Conservation (phyloP, 1,140 invertebrate species). For the Anagrus nilaparvatae region DNA sequence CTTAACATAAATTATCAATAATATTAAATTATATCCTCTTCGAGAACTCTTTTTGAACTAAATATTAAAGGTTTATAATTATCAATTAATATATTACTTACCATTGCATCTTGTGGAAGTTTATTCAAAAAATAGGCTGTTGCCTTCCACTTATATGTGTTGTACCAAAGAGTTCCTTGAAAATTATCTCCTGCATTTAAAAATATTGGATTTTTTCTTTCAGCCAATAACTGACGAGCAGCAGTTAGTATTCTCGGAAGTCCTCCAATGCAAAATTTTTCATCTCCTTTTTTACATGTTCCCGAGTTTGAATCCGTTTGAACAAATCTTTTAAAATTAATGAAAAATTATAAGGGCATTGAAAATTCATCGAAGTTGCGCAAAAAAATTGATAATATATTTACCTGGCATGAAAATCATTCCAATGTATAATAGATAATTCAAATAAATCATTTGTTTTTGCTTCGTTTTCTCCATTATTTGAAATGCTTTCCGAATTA, state of each 20-base stretch:
- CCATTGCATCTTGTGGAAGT: conserved; percentile 69
- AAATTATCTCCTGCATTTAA: conserved; percentile 78
- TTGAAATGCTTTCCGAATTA: too few species aligned
- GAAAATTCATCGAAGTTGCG: too few species aligned
- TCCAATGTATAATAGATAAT: conserved; percentile 67
- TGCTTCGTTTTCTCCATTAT: too few species aligned
- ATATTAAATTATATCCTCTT: too few species aligned
- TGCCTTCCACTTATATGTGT: conserved; percentile 62
- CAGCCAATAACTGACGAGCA: conserved; percentile 42
- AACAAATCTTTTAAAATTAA: too few species aligned
- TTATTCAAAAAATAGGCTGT: conserved; percentile 66
- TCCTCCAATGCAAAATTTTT: conserved; percentile 56
- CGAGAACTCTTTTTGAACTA: too few species aligned
- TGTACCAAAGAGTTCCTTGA: conserved; percentile 80
- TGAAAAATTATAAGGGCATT: too few species aligned
- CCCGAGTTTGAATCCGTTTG: conserved; percentile 47
- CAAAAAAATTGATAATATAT: too few species aligned
- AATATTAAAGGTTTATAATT: too few species aligned
- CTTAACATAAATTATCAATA: too few species aligned
- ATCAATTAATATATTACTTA: too few species aligned
- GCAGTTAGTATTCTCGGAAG: conserved; percentile 55
- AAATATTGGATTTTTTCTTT: conserved; percentile 54
- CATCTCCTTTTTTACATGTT: conserved; percentile 42
- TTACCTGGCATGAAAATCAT: conserved; percentile 72
- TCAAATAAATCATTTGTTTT: conserved; percentile 45